Base-by-base conservation (phyloP, 2,797 vertebrate species). In the Acrocephalus scirpaceus region DNA sequence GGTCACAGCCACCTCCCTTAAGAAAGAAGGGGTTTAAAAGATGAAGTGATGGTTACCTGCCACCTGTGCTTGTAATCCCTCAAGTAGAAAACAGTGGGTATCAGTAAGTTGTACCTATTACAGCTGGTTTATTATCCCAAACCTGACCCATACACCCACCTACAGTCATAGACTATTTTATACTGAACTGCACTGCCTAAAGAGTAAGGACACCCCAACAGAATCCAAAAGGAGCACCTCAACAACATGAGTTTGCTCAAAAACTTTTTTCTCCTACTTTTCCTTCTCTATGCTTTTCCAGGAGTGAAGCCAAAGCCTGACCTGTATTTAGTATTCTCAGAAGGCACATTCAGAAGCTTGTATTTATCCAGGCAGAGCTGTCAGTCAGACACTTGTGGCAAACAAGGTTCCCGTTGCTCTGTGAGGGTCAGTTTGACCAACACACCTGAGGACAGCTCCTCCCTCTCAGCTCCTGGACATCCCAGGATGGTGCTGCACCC, bases 341-440 rank as follows among this genome's bases (percentile, higher is more conserved):
- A 94, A 94, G 74, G 81, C 81, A 54, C 3, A 13, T 86, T 83
- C 36, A 93, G 90, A 93, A 94, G 69, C 40, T 27, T 8, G 22
- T 47, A 78, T 83, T 93, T 84, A 86, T 74, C 42, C 89, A 73
- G 77, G 51, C 32, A 70, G 89, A 72, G 80, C 81, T 76, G 67
- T n/a, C 78, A 81, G 70, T 65, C 86, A 90, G 91, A 73, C 57
- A 38, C 42, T 10, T 58, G 73, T 67, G 87, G 36, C 53, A 81
- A 83, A 54, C 67, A 42, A 44, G 56, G 57, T 30, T 48, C 78
- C 94, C 90, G n/a, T 73, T 60, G 30, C 34, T 53, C 3, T 9
- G 29, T 38, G 85, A 88, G 82, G 88, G 78, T 91, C 90, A 58
- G 77, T 92, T 88, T 83, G 92, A 91, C 78, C 92, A 86, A 36